Conservation (phyloP, 1,140 invertebrate species). For the fruit fly (Drosophila melanogaster) region DNA sequence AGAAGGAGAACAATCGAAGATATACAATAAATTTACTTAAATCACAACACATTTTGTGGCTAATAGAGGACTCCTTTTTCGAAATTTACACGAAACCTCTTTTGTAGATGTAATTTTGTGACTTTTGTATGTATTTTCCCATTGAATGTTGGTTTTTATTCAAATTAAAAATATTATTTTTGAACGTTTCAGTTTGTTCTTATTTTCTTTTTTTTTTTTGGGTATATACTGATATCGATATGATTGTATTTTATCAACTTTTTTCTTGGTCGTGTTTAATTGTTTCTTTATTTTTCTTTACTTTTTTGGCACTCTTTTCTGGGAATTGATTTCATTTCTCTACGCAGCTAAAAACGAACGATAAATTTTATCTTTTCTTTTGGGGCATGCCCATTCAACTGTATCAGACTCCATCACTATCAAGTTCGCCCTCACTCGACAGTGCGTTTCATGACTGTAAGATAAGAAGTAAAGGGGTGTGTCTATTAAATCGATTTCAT, state of each 20-base stretch:
- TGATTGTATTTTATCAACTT: conserved; percentile 18
- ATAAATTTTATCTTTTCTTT: conserved; percentile 31
- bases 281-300: conserved; percentile 9
- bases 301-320: conserved; percentile 12
- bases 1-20: not conserved
- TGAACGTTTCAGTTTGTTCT: conserved; percentile 3
- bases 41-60: conserved; percentile 30
- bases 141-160: conserved; percentile 68
- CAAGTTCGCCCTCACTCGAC: conserved; percentile 1
- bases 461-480: not conserved
- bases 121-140: conserved; percentile 66
- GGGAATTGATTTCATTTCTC: conserved; percentile 27
- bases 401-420: conserved; percentile 31
- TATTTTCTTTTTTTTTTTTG: not conserved
- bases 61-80: conserved; percentile 42
- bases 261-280: conserved; percentile 31
- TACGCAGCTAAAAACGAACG: conserved; percentile 2
- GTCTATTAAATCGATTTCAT: not conserved
- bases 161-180: conserved; percentile 66
- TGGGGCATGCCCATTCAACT: conserved; percentile 36
- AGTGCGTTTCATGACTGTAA: conserved; percentile 14
- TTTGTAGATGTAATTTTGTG: conserved; percentile 43
- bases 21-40: conserved; percentile 39
- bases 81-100: conserved; percentile 51
- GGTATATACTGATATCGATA: not conserved